Evolutionary conservation across 2,888 invertebrate genomes (phyloP).

Genomic region (Andrena haemorrhoa): DNA sequence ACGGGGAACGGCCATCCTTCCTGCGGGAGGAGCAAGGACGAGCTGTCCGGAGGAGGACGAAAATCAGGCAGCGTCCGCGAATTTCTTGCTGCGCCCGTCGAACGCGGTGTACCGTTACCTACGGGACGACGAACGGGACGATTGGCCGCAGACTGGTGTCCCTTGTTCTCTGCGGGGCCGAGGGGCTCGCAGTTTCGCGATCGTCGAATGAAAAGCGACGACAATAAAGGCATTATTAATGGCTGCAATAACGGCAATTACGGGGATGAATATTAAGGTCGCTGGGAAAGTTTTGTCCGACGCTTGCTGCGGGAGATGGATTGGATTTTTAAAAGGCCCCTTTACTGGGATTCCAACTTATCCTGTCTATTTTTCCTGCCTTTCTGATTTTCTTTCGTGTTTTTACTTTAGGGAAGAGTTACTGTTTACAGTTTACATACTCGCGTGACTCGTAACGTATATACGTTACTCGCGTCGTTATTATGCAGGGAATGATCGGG

Average conservation of each 20-base stretch:
- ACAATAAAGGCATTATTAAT: constrained; percentile 43
- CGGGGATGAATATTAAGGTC: constrained; percentile 32
- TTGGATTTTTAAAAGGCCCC: constrained; percentile 4
- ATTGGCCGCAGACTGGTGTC: not conserved
- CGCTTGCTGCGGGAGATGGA: not conserved
- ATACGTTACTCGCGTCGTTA: too few species aligned
- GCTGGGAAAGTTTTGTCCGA: constrained; percentile 14
- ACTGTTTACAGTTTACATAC: too few species aligned
- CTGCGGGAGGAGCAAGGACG: not conserved
- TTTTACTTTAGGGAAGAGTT: not conserved
- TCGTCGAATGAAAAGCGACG: constrained; percentile 30
- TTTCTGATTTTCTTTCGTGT: not conserved
- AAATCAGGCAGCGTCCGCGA: not conserved
- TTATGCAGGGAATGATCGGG: too few species aligned
- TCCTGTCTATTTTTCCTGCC: not conserved
- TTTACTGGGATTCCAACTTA: constrained; percentile 6
- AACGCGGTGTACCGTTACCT: constrained; percentile 41
- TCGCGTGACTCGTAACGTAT: too few species aligned
- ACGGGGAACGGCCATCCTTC: constrained; percentile 5
- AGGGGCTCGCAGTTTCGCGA: not conserved
- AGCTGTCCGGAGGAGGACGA: not conserved
- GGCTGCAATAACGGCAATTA: constrained; percentile 39
- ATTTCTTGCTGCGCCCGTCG: not conserved
- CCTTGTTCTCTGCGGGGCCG: not conserved
- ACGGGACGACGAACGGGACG: not conserved